These are phyloP conservation scores for Listronotus bonariensis DNA, from an alignment of 1,140 invertebrate genomes.

Conservation along the genomic window DNA sequence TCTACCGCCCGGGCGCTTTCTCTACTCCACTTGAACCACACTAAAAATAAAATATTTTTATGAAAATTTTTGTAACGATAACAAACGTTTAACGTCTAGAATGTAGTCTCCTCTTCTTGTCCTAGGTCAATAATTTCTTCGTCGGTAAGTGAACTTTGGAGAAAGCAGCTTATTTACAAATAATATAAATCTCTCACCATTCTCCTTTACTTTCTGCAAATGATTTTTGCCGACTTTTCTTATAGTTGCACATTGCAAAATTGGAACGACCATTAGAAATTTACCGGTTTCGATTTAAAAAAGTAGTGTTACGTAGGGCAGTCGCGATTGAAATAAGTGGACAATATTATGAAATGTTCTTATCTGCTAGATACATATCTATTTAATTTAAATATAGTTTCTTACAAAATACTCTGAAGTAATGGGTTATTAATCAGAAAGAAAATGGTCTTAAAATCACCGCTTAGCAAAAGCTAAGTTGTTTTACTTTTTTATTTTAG, in stretches of 20 bases:
- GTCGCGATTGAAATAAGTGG: neutral
- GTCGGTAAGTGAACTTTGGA: constrained; percentile 23
- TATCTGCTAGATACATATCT: constrained; percentile 21
- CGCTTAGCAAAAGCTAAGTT: too few species aligned
- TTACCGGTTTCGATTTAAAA: constrained; percentile 23
- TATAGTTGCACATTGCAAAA: constrained; percentile 19
- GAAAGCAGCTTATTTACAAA: constrained; percentile 23
- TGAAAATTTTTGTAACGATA: too few species aligned
- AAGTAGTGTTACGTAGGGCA: constrained; percentile 11
- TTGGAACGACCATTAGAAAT: constrained; percentile 28
- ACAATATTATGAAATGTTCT: constrained; percentile 16
- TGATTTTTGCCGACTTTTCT: constrained; percentile 8
- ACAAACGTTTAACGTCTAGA: too few species aligned
- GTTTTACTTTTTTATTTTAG: constrained; percentile 4
- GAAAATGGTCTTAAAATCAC: too few species aligned
- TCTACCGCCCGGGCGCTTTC: too few species aligned
- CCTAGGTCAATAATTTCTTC: constrained; percentile 28
- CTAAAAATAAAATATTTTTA: too few species aligned
- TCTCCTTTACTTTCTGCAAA: constrained; percentile 23
- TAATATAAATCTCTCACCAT: constrained; percentile 19
- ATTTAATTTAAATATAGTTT: constrained; percentile 4
- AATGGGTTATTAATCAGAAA: neutral
- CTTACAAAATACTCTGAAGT: constrained; percentile 11
- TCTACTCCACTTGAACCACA: too few species aligned
- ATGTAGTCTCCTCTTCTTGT: constrained; percentile 4